A percentile compares a stretch with the other conserved stretches of the same genome.
Evolutionary conservation across 2,797 vertebrate species (phyloP).

Genomic region (Siniperca obscura): DNA sequence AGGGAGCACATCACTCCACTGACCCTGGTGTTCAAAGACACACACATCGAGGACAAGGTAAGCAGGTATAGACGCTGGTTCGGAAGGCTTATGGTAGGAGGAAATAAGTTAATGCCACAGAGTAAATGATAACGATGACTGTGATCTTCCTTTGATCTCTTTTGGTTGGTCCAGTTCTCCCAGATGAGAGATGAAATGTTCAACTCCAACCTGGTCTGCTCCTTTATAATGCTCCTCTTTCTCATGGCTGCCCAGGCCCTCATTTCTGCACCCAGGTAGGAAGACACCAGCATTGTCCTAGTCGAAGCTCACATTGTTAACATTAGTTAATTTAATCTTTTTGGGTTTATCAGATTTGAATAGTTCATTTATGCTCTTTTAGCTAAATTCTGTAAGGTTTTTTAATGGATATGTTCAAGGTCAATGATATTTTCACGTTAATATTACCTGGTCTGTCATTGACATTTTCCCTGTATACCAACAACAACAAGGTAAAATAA

Average conservation of each 20-base stretch:
- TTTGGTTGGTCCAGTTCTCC: constrained; percentile 79
- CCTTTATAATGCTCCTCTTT: constrained; percentile 86
- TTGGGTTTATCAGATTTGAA: background rate
- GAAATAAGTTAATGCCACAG: background rate
- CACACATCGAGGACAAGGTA: constrained; percentile 85
- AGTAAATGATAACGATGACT: background rate
- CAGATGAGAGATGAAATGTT: constrained; percentile 88
- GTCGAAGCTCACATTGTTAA: background rate
- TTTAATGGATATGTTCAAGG: background rate
- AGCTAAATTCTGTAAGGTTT: background rate
- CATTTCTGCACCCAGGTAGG: constrained; percentile 80
- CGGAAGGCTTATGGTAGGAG: background rate
- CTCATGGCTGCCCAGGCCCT: constrained; percentile 82
- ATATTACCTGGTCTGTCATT: background rate
- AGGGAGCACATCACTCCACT: constrained; percentile 82
- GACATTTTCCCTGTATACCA: background rate
- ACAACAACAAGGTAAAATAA: background rate
- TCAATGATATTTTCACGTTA: background rate
- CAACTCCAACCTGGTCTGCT: constrained; percentile 86
- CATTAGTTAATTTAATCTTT: background rate
- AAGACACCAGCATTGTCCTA: background rate
- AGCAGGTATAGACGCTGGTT: background rate
- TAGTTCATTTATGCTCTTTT: background rate
- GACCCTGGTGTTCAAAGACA: constrained; percentile 85
- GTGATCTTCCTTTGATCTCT: background rate